phyloP scores from a whole-genome alignment of 92 coral and sea anemone genomes.

The Porites lobata region DNA sequence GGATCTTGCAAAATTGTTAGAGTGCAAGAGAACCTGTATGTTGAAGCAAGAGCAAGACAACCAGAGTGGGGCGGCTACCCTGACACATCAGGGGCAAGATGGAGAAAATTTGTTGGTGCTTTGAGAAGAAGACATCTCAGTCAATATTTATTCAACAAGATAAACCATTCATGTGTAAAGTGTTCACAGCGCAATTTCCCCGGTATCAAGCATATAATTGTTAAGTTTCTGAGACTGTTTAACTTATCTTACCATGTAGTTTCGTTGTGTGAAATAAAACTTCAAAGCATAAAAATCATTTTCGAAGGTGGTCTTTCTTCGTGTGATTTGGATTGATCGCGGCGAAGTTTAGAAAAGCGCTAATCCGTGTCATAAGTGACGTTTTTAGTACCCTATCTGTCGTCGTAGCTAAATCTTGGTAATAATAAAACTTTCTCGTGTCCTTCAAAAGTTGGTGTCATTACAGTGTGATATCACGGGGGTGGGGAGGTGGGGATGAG shows the following conservation, averaged over 20 bases:
- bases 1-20: slow-evolving; percentile 93
- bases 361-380: too few species aligned
- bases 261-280: too few species aligned
- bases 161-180: neutral
- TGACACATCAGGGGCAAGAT: slow-evolving; percentile 67
- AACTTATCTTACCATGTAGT: neutral
- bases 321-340: too few species aligned
- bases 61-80: slow-evolving; percentile 39
- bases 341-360: too few species aligned
- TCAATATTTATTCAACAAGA: neutral
- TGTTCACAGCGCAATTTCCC: neutral
- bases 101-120: slow-evolving; percentile 91
- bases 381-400: too few species aligned
- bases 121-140: slow-evolving; percentile 2
- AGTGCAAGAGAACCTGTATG: slow-evolving; percentile 92
- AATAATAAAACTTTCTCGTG: too few species aligned
- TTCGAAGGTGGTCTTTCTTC: too few species aligned
- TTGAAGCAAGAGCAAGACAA: slow-evolving; percentile 70
- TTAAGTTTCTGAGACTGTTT: neutral
- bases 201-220: neutral
- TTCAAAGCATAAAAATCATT: too few species aligned
- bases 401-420: too few species aligned
- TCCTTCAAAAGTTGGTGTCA: too few species aligned
- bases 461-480: too few species aligned
- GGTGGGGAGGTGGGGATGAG: too few species aligned